A percentile compares a stretch with the other conserved stretches of the same genome.
Evolutionary conservation across 1,140 invertebrate genomes (phyloP).

Genomic region (Eurytemora carolleeae): DNA sequence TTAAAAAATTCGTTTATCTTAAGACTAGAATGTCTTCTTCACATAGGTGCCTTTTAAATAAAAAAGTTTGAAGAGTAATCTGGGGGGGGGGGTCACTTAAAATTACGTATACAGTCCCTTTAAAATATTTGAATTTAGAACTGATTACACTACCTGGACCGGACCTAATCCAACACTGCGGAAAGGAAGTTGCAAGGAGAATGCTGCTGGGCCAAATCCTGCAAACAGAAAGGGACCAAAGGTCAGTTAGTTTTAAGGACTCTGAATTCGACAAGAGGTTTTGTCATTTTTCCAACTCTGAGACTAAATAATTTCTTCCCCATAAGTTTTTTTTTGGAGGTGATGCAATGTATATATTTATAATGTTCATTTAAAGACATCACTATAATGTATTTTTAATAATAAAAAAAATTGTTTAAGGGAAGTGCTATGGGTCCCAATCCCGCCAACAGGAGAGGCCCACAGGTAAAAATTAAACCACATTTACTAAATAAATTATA

Average conservation of each 20-base stretch:
- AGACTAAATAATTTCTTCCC: too few species aligned
- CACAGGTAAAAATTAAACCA: too few species aligned
- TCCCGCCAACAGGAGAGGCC: background rate
- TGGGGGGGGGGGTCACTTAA: background rate
- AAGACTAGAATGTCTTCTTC: background rate
- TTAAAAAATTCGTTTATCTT: background rate
- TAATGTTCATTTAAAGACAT: background rate
- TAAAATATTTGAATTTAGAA: slow-evolving; percentile 28
- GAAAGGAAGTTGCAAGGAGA: slow-evolving; percentile 26
- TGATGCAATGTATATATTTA: too few species aligned
- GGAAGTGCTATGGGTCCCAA: background rate
- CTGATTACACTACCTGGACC: slow-evolving; percentile 47
- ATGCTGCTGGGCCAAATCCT: slow-evolving; percentile 34
- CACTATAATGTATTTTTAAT: background rate
- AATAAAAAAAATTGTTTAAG: background rate
- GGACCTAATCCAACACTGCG: slow-evolving; percentile 35
- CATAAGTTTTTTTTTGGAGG: too few species aligned
- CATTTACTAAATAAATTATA: too few species aligned
- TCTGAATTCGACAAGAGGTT: background rate
- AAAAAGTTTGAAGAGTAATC: too few species aligned
- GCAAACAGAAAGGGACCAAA: background rate
- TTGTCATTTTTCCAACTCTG: background rate
- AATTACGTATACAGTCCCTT: background rate
- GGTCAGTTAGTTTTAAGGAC: background rate
- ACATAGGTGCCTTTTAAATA: background rate